Evolutionary conservation across 2,113 vertebrate species (phyloP).

Genomic region (Picathartes gymnocephalus): DNA sequence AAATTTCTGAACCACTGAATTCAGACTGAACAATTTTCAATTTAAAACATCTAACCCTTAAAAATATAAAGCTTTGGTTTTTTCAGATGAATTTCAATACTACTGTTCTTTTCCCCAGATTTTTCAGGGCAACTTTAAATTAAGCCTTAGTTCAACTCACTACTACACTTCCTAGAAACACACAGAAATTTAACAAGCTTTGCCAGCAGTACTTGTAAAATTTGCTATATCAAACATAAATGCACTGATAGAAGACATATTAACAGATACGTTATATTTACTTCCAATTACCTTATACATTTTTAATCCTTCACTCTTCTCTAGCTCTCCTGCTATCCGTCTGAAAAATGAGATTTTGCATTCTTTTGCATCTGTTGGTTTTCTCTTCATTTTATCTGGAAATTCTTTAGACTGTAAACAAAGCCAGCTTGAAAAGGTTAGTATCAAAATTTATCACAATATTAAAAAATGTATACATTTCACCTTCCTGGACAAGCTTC

Average conservation of each 20-base stretch:
- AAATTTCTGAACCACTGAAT: not conserved
- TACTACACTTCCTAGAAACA: not conserved
- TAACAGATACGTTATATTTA: not conserved
- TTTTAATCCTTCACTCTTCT: constrained; percentile 57
- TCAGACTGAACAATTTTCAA: not conserved
- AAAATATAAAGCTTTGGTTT: not conserved
- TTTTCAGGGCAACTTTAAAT: not conserved
- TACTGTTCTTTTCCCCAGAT: not conserved
- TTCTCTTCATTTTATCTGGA: constrained; percentile 44
- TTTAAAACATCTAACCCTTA: not conserved
- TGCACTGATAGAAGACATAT: not conserved
- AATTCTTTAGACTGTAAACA: constrained; percentile 40
- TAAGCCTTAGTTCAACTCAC: not conserved
- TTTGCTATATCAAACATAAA: not conserved
- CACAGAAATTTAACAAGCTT: not conserved
- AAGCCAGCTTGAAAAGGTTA: not conserved
- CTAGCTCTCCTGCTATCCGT: constrained; percentile 40
- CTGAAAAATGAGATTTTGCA: constrained; percentile 34
- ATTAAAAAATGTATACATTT: not conserved
- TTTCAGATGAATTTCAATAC: not conserved
- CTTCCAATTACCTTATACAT: constrained; percentile 54
- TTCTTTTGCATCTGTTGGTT: not conserved
- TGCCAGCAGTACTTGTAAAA: not conserved
- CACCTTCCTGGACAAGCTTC: not conserved
- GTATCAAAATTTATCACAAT: not conserved